A percentile compares a stretch with the other conserved stretches of the same genome.
phyloP scores from a whole-genome alignment of 1,140 invertebrate species.

The Pseudomyrmex gracilis region DNA sequence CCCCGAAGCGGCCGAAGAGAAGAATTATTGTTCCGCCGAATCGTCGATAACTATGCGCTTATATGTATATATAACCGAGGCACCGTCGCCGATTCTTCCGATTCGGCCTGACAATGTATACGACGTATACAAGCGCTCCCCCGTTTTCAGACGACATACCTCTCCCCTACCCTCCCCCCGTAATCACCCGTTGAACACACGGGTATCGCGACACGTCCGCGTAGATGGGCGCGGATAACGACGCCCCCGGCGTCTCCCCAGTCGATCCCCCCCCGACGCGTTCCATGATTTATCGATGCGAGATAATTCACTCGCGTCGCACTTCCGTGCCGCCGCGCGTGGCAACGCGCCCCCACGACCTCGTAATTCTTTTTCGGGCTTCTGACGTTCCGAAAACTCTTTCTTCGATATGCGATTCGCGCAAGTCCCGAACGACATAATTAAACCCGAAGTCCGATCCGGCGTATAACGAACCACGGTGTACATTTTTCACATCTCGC shows the following conservation, averaged over 20 bases:
- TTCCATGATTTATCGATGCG: constrained; percentile 33
- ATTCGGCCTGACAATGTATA: not conserved
- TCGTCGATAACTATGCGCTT: constrained; percentile 12
- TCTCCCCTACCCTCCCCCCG: too few relatives aligned
- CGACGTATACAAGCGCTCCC: not conserved
- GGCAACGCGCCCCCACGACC: too few relatives aligned
- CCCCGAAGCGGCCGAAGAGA: not conserved
- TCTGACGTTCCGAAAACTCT: not conserved
- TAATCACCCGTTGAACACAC: not conserved
- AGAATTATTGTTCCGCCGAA: constrained; percentile 43
- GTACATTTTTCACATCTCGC: too few relatives aligned
- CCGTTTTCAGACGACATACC: constrained; percentile 29
- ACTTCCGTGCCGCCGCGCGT: not conserved
- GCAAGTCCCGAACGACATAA: not conserved
- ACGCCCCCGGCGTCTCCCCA: constrained; percentile 3
- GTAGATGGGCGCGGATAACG: constrained; percentile 12
- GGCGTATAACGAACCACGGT: too few relatives aligned
- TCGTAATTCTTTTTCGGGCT: constrained; percentile 27
- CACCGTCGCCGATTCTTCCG: not conserved
- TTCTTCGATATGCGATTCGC: not conserved
- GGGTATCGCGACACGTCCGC: constrained; percentile 10
- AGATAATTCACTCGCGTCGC: constrained; percentile 8
- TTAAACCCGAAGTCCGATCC: too few relatives aligned
- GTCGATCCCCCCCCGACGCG: not conserved
- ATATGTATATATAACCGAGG: not conserved